Conservation (phyloP, 1,140 invertebrate genomes). For the Apis florea region DNA sequence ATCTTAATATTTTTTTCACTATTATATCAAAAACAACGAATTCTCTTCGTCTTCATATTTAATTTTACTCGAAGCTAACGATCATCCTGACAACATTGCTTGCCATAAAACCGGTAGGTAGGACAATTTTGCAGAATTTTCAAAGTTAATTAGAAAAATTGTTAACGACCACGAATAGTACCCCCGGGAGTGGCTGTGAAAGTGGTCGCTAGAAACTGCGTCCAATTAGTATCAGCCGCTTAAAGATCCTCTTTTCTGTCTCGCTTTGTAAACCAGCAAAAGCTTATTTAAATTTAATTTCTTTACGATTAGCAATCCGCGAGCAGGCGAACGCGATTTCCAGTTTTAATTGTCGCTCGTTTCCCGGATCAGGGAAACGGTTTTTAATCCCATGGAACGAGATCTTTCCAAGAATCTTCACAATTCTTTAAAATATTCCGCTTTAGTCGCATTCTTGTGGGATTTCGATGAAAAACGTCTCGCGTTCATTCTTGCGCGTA, state of each 20-base stretch:
- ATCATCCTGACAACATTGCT: background rate
- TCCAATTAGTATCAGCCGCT: slow-evolving; percentile 36
- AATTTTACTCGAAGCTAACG: too few relatives aligned
- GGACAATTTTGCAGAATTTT: slow-evolving; percentile 13
- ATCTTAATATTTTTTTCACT: too few relatives aligned
- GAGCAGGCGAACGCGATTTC: background rate
- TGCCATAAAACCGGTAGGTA: background rate
- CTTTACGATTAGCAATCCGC: slow-evolving; percentile 29
- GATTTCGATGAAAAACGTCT: too few relatives aligned
- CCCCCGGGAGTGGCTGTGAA: background rate
- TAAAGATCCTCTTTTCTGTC: slow-evolving; percentile 5
- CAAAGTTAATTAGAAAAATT: slow-evolving; percentile 41
- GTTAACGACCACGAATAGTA: background rate
- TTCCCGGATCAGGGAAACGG: background rate
- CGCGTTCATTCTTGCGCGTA: too few relatives aligned
- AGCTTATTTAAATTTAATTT: slow-evolving; percentile 48
- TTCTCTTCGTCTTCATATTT: too few relatives aligned
- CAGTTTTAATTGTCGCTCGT: slow-evolving; percentile 15
- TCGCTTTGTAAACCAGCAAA: slow-evolving; percentile 16
- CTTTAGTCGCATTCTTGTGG: background rate
- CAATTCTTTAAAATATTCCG: slow-evolving; percentile 18
- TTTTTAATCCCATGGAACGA: slow-evolving; percentile 23
- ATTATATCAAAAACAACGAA: too few relatives aligned
- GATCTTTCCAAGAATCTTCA: background rate
- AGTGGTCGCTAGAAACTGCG: slow-evolving; percentile 1